Percentiles rank a stretch among this genome's conserved stretches.
These are phyloP conservation scores for Papilio demoleus DNA, from an alignment of 2,888 invertebrate genomes.

Conservation along the genomic window DNA sequence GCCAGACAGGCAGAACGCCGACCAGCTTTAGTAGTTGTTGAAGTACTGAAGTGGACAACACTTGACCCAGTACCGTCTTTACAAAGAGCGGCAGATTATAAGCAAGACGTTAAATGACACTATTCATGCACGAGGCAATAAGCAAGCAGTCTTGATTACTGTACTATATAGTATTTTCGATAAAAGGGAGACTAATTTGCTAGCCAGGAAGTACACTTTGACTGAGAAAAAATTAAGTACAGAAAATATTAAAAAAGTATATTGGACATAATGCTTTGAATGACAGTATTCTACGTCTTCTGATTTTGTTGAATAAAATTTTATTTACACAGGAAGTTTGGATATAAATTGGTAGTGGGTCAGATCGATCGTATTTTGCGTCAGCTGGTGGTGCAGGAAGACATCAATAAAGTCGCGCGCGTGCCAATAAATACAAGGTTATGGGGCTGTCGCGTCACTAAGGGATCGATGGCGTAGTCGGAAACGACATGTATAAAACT, in stretches of 20 bases:
- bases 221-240: neutral
- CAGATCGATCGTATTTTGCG: neutral
- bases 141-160: too few relatives aligned
- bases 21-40: neutral
- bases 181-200: neutral
- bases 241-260: neutral
- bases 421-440: slow-evolving; percentile 57
- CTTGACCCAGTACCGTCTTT: slow-evolving; percentile 28
- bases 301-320: too few relatives aligned
- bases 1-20: too few relatives aligned
- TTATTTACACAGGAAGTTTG: neutral
- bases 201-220: too few relatives aligned
- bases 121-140: neutral
- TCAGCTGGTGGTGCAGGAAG: slow-evolving; percentile 54
- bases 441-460: slow-evolving; percentile 41
- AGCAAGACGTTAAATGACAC: slow-evolving; percentile 7
- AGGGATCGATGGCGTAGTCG: slow-evolving; percentile 26
- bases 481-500: neutral
- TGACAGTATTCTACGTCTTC: too few relatives aligned
- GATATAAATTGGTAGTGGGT: neutral
- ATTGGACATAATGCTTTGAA: neutral
- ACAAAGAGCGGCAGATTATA: neutral
- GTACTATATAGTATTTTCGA: neutral
- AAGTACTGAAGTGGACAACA: slow-evolving; percentile 34
- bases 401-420: slow-evolving; percentile 56